Conservation (phyloP, 2,888 invertebrate species). For the Ophion slaviceki region DNA sequence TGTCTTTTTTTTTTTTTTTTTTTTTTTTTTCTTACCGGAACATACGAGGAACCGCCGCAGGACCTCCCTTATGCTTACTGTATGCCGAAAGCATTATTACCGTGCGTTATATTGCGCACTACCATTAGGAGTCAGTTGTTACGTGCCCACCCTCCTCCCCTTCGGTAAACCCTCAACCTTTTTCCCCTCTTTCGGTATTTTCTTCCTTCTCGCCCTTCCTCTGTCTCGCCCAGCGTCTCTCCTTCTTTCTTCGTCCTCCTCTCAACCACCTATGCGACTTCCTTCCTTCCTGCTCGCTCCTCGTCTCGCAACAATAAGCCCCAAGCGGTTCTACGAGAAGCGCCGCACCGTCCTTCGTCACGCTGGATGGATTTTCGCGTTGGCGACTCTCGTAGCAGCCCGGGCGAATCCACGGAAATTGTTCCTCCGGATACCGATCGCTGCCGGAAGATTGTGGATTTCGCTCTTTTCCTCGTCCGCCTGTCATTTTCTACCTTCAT, state of each 20-base stretch:
- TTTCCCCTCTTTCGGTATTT: slow-evolving; percentile 9
- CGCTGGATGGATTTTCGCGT: slow-evolving; percentile 25
- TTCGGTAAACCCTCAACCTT: slow-evolving; percentile 51
- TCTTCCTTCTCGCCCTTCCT: slow-evolving; percentile 3
- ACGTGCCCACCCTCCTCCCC: slow-evolving; percentile 39
- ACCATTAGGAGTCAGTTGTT: slow-evolving; percentile 64
- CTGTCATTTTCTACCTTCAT: slow-evolving; percentile 13
- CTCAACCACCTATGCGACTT: slow-evolving; percentile 67
- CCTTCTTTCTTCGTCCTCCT: slow-evolving; percentile 59
- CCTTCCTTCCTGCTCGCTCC: slow-evolving; percentile 72
- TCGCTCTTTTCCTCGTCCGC: slow-evolving; percentile 37
- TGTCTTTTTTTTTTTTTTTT: slow-evolving; percentile 11
- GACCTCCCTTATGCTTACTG: slow-evolving; percentile 47
- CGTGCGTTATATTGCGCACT: slow-evolving; percentile 40
- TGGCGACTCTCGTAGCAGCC: slow-evolving; percentile 10
- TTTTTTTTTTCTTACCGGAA: slow-evolving; percentile 7
- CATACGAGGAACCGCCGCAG: slow-evolving; percentile 28
- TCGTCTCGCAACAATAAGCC: slow-evolving; percentile 79
- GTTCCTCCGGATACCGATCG: slow-evolving; percentile 52
- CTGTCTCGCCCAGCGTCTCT: slow-evolving; percentile 35
- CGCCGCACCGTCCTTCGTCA: slow-evolving; percentile 39
- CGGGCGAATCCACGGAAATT: slow-evolving; percentile 30
- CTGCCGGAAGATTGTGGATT: slow-evolving; percentile 43
- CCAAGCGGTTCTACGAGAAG: slow-evolving; percentile 36
- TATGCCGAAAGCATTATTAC: slow-evolving; percentile 41